A percentile compares a stretch with the other conserved stretches of the same genome.
Evolutionary conservation across 1,140 invertebrate species (phyloP).

Genomic region (Potamilus streckersoni): DNA sequence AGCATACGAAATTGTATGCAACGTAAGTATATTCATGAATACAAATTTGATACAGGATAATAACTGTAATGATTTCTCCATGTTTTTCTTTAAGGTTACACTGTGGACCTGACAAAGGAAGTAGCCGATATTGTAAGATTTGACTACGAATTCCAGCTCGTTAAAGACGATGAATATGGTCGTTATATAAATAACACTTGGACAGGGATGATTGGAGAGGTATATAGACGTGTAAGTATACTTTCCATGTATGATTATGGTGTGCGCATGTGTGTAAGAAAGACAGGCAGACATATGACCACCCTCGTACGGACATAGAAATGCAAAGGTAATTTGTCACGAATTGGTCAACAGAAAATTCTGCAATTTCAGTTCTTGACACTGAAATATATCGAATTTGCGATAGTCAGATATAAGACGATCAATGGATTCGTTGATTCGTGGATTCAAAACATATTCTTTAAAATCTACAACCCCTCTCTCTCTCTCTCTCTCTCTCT

Average conservation of each 20-base stretch:
- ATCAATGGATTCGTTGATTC: too few relatives aligned
- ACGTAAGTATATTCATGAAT: neutral
- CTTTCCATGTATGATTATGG: constrained; percentile 7
- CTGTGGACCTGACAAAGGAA: constrained; percentile 84
- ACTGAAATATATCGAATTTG: too few relatives aligned
- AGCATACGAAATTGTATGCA: neutral
- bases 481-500: too few relatives aligned
- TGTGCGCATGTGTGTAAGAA: neutral
- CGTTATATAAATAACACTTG: constrained; percentile 80
- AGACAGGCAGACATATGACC: neutral
- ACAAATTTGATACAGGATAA: neutral
- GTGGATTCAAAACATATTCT: too few relatives aligned
- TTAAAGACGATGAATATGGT: constrained; percentile 55
- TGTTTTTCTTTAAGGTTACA: constrained; percentile 77
- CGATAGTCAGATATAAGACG: too few relatives aligned
- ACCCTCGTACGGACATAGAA: neutral
- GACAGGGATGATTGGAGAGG: constrained; percentile 97
- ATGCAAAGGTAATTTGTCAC: neutral
- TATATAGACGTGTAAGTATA: constrained; percentile 85
- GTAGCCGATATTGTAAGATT: constrained; percentile 77
- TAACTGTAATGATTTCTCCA: neutral
- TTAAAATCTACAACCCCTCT: too few relatives aligned
- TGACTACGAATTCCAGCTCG: constrained; percentile 69
- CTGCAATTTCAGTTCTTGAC: neutral
- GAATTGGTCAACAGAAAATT: neutral